Percentiles rank a stretch among this genome's conserved stretches.
Evolutionary conservation across 2,797 vertebrate genomes (phyloP).

Genomic region (Coregonus ussuriensis): DNA sequence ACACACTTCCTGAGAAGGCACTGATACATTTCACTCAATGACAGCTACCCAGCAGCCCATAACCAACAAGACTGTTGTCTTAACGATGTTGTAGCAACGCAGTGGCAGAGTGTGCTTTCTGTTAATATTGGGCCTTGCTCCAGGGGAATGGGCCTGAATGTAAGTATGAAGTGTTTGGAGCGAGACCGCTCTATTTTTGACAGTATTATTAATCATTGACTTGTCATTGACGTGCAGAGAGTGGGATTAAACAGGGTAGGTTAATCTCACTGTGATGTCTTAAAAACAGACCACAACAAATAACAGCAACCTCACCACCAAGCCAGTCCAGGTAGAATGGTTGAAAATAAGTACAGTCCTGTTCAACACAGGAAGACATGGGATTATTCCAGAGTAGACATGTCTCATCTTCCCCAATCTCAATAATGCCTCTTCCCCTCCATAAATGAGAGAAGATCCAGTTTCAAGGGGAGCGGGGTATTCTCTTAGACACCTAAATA

Average conservation of each 20-base stretch:
- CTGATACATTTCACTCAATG: constrained; percentile 58
- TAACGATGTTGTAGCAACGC: constrained; percentile 63
- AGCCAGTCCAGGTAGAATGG: constrained; percentile 45
- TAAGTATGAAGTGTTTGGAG: constrained; percentile 81
- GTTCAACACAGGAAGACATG: constrained; percentile 32
- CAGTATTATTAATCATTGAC: constrained; percentile 78
- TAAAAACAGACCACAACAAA: constrained; percentile 50
- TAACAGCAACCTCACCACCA: constrained; percentile 21
- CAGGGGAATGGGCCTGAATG: constrained; percentile 72
- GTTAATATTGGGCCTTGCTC: constrained; percentile 57
- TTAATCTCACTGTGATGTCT: constrained; percentile 72
- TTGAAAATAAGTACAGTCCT: constrained; percentile 19
- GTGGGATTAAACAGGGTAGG: constrained; percentile 51
- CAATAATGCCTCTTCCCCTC: constrained; percentile 33
- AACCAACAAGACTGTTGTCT: constrained; percentile 42
- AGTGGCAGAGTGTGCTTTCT: constrained; percentile 54
- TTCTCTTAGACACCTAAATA: constrained; percentile 49
- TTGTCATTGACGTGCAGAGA: constrained; percentile 61
- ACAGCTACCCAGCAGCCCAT: constrained; percentile 47
- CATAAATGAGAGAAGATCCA: constrained; percentile 41
- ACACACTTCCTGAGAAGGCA: constrained; percentile 67
- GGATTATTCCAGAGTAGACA: constrained; percentile 36
- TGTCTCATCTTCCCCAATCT: constrained; percentile 37
- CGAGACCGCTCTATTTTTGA: constrained; percentile 62
- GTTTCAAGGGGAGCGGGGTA: constrained; percentile 40